These are phyloP conservation scores for Ptiloglossa arizonensis DNA, from an alignment of 1,140 invertebrate genomes.

Conservation along the genomic window DNA sequence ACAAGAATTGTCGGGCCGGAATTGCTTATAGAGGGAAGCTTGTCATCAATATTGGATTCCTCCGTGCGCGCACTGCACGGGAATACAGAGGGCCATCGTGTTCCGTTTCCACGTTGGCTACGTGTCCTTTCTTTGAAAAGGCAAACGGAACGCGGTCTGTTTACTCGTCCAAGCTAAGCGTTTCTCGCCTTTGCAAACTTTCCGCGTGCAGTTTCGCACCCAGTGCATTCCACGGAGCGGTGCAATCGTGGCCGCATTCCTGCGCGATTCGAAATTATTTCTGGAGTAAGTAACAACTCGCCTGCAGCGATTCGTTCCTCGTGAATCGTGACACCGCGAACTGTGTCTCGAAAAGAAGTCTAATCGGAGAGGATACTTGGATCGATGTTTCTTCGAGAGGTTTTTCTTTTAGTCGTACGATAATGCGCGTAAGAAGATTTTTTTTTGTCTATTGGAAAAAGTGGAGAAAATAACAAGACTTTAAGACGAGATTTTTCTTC, in stretches of 20 bases:
- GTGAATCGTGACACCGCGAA: too few relatives aligned
- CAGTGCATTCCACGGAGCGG: background rate
- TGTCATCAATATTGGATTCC: slow-evolving; percentile 61
- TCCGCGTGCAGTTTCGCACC: slow-evolving; percentile 16
- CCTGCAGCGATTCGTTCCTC: background rate
- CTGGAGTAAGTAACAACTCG: slow-evolving; percentile 34
- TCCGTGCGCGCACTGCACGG: slow-evolving; percentile 21
- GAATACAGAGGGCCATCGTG: slow-evolving; percentile 24
- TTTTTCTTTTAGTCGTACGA: too few relatives aligned
- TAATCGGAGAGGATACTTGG: too few relatives aligned
- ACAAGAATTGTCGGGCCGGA: slow-evolving; percentile 45
- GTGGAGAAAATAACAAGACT: too few relatives aligned
- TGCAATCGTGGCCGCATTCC: slow-evolving; percentile 22
- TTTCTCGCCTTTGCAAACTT: slow-evolving; percentile 46
- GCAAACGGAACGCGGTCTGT: slow-evolving; percentile 49
- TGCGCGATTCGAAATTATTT: slow-evolving; percentile 1
- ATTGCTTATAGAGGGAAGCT: slow-evolving; percentile 52
- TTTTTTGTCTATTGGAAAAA: too few relatives aligned
- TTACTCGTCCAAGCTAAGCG: slow-evolving; percentile 49
- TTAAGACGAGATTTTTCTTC: too few relatives aligned
- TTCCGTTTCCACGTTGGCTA: slow-evolving; percentile 19
- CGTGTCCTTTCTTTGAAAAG: slow-evolving; percentile 39
- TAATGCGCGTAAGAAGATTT: too few relatives aligned
- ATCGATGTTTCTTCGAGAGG: too few relatives aligned
- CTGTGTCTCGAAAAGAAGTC: too few relatives aligned